Evolutionary conservation across 2,888 invertebrate species (phyloP), one percentile per base, ranked within the genome.

Genomic region (Ceramica pisi): DNA sequence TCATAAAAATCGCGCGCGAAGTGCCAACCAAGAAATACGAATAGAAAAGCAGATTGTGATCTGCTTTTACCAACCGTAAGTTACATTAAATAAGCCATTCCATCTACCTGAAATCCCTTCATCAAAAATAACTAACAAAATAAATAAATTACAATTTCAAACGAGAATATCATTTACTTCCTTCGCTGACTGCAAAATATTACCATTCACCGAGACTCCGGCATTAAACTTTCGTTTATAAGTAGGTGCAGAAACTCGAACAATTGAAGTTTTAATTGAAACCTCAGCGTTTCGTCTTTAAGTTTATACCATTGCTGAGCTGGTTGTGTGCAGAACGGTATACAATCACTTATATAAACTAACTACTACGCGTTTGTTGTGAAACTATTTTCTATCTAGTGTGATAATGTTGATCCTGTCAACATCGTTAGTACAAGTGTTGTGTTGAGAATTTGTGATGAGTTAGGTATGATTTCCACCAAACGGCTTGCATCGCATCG

Each of bases 211-310:
- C 35, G 72, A 83, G 73, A 59, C 74, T 76, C 67, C 72, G 19
- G 69, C 67, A 86, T 82, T 74, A 86, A 88, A 88, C 87, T 88
- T 88, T 82, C 71, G 79, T 73, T 81, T 74, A 72, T 85, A 85
- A 87, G 87, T 86, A 86, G 84, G 82, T 81, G 72, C 70, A 68
- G 78, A 79, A 86, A 85, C 84, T 84, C 74, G 41, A 76, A 79
- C 84, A 82, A 83, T 80, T 85, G 80, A 90, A 89, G 89, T 90
- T 89, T 90, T 90, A 90, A 90, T 90, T 90, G 90, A 89, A 90
- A 89, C 83, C 87, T 83, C 87, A 75, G 85, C 80, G 81, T 82
- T 82, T 80, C 82, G 78, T 85, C 83, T 81, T 73, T 75, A 77
- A 87, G 85, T 89, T 86, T 83, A 69, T 80, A 46, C 82, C 77